Conservation (phyloP, 2,797 vertebrate species). For the Channallabes apus region DNA sequence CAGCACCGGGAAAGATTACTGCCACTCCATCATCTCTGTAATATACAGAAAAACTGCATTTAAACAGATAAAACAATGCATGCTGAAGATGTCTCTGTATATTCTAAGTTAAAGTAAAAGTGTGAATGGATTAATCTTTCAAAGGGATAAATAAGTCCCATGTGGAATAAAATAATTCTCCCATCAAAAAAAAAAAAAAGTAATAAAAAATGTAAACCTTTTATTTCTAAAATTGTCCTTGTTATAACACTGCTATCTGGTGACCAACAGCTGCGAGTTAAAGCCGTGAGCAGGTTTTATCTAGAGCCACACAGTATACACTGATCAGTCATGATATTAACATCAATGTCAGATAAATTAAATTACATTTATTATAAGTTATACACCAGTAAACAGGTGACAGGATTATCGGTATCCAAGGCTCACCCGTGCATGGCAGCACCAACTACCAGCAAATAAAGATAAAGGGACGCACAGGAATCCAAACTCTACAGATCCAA, state of each 20-base stretch:
- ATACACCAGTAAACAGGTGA: too few relatives aligned
- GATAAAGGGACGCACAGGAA: too few relatives aligned
- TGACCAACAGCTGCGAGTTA: not conserved
- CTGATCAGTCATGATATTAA: too few relatives aligned
- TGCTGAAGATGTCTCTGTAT: too few relatives aligned
- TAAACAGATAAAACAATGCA: not conserved
- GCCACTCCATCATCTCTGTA: slow-evolving; percentile 75
- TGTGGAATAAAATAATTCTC: not conserved
- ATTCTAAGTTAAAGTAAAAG: not conserved
- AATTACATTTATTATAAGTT: too few relatives aligned
- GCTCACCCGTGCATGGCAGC: too few relatives aligned
- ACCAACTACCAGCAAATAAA: too few relatives aligned
- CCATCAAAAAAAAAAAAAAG: not conserved
- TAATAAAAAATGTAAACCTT: too few relatives aligned
- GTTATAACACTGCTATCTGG: not conserved
- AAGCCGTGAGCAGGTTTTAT: not conserved
- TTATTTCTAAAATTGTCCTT: not conserved
- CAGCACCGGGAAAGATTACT: slow-evolving; percentile 83
- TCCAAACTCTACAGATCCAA: too few relatives aligned
- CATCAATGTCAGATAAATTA: too few relatives aligned
- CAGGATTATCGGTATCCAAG: too few relatives aligned
- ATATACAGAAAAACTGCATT: not conserved
- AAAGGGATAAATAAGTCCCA: not conserved
- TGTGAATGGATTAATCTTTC: not conserved
- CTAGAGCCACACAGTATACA: not conserved